These are phyloP conservation scores for Gymnosoma rotundatum DNA, from an alignment of 2,888 invertebrate genomes.

Conservation along the genomic window DNA sequence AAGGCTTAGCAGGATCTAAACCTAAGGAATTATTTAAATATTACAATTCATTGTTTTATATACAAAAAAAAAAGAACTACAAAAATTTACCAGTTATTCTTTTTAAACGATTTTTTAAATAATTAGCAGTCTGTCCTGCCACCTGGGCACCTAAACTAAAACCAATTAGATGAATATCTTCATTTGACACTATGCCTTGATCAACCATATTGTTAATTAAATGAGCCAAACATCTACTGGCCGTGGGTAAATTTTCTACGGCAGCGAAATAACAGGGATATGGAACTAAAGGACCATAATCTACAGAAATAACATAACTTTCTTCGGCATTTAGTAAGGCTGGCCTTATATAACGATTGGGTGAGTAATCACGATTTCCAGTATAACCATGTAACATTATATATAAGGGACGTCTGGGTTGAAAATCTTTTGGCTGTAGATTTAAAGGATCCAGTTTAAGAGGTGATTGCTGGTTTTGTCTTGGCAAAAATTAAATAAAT, in stretches of 20 bases:
- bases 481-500: constrained; percentile 38
- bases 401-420: constrained; percentile 83
- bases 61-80: neutral
- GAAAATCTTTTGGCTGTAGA: constrained; percentile 75
- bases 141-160: constrained; percentile 86
- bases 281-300: constrained; percentile 84
- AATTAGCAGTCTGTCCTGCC: constrained; percentile 84
- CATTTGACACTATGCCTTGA: constrained; percentile 81
- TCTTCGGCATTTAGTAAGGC: constrained; percentile 84
- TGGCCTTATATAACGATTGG: constrained; percentile 85
- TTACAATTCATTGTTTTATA: neutral
- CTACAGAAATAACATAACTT: constrained; percentile 85
- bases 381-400: constrained; percentile 86
- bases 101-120: constrained; percentile 82
- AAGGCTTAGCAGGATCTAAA: constrained; percentile 86
- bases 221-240: constrained; percentile 85
- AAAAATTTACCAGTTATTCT: constrained; percentile 84
- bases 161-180: constrained; percentile 85
- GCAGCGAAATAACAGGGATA: constrained; percentile 85
- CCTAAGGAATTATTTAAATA: constrained; percentile 79
- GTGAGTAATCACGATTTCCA: constrained; percentile 84
- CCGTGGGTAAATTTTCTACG: constrained; percentile 84
- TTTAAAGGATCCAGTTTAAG: constrained; percentile 81
- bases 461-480: constrained; percentile 81
- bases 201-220: constrained; percentile 84